Base-by-base conservation (phyloP, 2,113 vertebrate species). In the Excalfactoria chinensis region DNA sequence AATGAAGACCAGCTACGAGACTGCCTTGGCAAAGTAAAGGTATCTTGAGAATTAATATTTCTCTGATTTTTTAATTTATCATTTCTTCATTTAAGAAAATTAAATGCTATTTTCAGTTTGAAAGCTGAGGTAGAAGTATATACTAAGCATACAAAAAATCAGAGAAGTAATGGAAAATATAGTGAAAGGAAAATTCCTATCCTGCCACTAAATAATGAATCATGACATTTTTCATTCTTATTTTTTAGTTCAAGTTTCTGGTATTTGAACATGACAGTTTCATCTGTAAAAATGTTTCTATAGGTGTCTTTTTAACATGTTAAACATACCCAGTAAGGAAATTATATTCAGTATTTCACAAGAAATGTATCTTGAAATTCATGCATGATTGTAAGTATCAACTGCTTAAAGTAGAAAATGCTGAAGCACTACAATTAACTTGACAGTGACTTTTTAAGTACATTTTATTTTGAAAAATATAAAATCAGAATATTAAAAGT, bases 1-100 rank as follows among this genome's bases (percentile, higher is more conserved):
- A 98, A 99, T 97, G 98, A 98, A 34, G 97, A 98, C 69, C 98
- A 98, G 93, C 97, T 99, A 91, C 98, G 97, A 97, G 97, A 98
- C 82, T 98, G 98, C 20, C 97, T 99, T 88, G 97, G 95, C 86
- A 98, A 98, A 98, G 98, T 99, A 71, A 98, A 99, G 99, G 99
- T 99, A 98, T 82, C 3, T 63, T 93, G 72, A 58, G 13, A 71
- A 92, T 82, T 91, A 28, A 71, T 95, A 58, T 49, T 77, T 69
- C 63, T 70, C 5, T 89, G 77, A 20, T n/a, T 81, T 58, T 55
- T 79, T 84, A 37, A 43, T 84, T 86, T 69, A 28, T 63, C 4
- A 32, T 2, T 59, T 81, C 25, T 48, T 5, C 5, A 46, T 17
- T 76, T 14, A 74, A 58, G 25, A 78, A 89, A 80, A 84, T 25